phyloP scores from a whole-genome alignment of 2,888 invertebrate species.

The Heteropelma amictum region DNA sequence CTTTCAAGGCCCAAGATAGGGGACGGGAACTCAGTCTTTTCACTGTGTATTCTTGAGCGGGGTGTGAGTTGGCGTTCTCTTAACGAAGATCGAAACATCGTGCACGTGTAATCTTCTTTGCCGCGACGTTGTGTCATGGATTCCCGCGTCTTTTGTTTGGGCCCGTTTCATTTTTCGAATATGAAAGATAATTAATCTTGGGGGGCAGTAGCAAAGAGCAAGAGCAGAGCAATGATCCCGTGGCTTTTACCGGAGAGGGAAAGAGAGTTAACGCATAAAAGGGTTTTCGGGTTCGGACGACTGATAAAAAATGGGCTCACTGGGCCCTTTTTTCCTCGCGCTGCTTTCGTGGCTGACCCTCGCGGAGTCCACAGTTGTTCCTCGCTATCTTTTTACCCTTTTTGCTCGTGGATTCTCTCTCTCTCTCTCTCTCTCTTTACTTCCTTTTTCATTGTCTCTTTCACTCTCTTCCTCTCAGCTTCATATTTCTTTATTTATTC shows the following conservation, averaged over 20 bases:
- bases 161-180: conserved; percentile 75
- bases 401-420: conserved; percentile 56
- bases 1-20: background rate
- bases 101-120: conserved; percentile 15
- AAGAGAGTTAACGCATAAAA: conserved; percentile 69
- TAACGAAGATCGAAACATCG: conserved; percentile 40
- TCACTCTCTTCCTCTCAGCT: conserved; percentile 51
- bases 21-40: background rate
- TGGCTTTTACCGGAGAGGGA: conserved; percentile 7
- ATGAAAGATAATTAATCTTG: conserved; percentile 77
- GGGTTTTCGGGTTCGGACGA: conserved; percentile 76
- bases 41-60: no score
- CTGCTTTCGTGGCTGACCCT: conserved; percentile 31
- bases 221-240: conserved; percentile 32
- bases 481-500: conserved; percentile 59
- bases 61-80: no score
- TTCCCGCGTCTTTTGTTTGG: conserved; percentile 64
- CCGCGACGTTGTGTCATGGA: background rate
- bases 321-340: conserved; percentile 60
- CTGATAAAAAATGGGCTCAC: conserved; percentile 75
- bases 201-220: conserved; percentile 27
- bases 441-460: no score
- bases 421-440: conserved; percentile 40
- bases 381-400: conserved; percentile 54
- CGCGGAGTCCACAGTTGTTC: conserved; percentile 54